Percentiles rank a stretch among this genome's conserved stretches.
Conservation (phyloP, 2,113 vertebrate species). For the Datnioides undecimradiatus region DNA sequence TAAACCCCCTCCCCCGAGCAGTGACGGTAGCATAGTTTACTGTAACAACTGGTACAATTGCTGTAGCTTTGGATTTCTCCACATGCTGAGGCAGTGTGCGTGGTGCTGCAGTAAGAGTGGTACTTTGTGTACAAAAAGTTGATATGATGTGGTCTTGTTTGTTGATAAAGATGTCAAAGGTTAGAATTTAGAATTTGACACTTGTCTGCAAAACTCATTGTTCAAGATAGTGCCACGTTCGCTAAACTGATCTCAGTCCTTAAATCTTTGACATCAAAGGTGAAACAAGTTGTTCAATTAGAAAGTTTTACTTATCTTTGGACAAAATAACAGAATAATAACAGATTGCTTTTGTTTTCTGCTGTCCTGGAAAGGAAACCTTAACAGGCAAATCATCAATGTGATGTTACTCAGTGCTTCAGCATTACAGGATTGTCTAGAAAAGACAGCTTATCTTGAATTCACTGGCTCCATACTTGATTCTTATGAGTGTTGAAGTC, state of each 20-base stretch:
- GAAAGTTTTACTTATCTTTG: too few species aligned
- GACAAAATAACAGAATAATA: too few species aligned
- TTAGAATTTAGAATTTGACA: too few species aligned
- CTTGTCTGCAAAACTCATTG: background rate
- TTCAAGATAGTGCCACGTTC: background rate
- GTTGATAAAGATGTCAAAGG: too few species aligned
- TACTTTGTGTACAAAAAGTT: background rate
- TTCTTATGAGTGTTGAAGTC: slow-evolving; percentile 22
- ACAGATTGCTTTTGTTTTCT: background rate
- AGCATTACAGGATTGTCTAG: background rate
- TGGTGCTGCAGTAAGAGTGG: background rate
- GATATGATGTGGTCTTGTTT: background rate
- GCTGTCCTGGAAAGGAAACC: background rate
- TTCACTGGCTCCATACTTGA: background rate
- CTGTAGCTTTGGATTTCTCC: background rate
- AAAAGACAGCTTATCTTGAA: slow-evolving; percentile 4
- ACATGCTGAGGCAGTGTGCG: background rate
- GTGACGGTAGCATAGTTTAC: too few species aligned
- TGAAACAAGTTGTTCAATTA: background rate
- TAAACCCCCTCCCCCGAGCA: background rate
- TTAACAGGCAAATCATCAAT: background rate
- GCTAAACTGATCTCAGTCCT: background rate
- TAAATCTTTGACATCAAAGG: background rate
- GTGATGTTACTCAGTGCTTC: background rate
- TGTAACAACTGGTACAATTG: too few species aligned